Evolutionary conservation across 2,113 vertebrate species (phyloP).

Genomic region (Caranx ignobilis): DNA sequence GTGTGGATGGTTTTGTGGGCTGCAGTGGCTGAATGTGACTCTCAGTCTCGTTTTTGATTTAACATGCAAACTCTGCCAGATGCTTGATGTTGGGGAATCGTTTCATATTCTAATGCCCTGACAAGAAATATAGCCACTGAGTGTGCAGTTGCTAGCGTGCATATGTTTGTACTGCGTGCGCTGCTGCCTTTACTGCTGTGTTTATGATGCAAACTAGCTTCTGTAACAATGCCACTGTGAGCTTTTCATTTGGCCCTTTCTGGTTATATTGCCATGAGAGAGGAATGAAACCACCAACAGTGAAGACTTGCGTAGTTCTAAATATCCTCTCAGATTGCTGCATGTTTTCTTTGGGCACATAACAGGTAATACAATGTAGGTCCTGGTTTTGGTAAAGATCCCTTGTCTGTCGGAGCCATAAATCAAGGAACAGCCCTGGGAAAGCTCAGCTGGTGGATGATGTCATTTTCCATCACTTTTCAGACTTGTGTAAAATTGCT

Average conservation of each 20-base stretch:
- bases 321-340: conserved; percentile 41
- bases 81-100: conserved; percentile 36
- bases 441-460: conserved; percentile 56
- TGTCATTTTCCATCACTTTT: conserved; percentile 77
- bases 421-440: conserved; percentile 50
- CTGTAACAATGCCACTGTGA: conserved; percentile 49
- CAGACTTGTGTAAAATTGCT: conserved; percentile 75
- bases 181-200: conserved; percentile 30
- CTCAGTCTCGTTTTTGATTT: conserved; percentile 63
- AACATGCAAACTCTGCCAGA: conserved; percentile 58
- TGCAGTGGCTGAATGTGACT: conserved; percentile 42
- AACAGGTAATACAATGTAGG: conserved; percentile 43
- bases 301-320: conserved; percentile 11
- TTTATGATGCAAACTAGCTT: conserved; percentile 62
- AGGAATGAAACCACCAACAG: conserved; percentile 47
- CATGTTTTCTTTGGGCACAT: conserved; percentile 38
- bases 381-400: conserved; percentile 48
- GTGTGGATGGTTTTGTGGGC: conserved; percentile 16
- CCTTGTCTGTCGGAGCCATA: conserved; percentile 37
- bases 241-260: conserved; percentile 58
- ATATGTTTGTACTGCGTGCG: conserved; percentile 37
- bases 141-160: conserved; percentile 21
- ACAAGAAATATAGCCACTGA: conserved; percentile 51
- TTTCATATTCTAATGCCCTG: conserved; percentile 62
- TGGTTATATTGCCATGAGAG: conserved; percentile 45